phyloP scores from a whole-genome alignment of 2,113 vertebrate genomes.

The Alces alces region DNA sequence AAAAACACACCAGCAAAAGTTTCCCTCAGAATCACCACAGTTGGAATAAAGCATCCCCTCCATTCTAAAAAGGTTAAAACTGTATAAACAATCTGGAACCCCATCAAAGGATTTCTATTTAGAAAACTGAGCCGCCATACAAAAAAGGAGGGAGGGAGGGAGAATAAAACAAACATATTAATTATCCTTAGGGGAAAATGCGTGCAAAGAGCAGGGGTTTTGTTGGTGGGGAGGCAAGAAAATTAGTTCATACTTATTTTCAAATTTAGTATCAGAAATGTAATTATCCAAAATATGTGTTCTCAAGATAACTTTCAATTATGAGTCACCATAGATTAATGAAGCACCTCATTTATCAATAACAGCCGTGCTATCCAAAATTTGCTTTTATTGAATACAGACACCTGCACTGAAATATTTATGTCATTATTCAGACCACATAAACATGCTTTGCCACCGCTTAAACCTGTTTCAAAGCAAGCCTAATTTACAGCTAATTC shows the following conservation, averaged over 20 bases:
- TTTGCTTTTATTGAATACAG: constrained; percentile 69
- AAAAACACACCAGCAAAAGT: constrained; percentile 51
- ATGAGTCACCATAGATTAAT: constrained; percentile 40
- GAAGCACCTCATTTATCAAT: constrained; percentile 50
- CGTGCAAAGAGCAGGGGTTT: constrained; percentile 14
- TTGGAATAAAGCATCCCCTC: constrained; percentile 50
- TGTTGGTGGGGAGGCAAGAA: constrained; percentile 33
- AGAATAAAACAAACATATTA: constrained; percentile 45
- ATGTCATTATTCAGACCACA: background rate
- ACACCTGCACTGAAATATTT: constrained; percentile 69
- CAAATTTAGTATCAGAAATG: constrained; percentile 52
- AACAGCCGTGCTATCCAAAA: constrained; percentile 36
- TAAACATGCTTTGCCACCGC: constrained; percentile 42
- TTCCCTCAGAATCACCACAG: constrained; percentile 60
- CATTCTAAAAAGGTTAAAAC: background rate
- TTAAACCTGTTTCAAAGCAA: constrained; percentile 37
- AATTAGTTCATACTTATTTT: constrained; percentile 39
- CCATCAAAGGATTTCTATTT: constrained; percentile 42
- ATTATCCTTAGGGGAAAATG: constrained; percentile 55
- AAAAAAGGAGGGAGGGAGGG: background rate
- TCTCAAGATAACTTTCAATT: constrained; percentile 45
- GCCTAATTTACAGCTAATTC: constrained; percentile 27
- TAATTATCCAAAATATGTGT: background rate
- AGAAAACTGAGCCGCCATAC: background rate
- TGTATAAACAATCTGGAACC: constrained; percentile 38